These are phyloP conservation scores for Chloropsis hardwickii DNA, from an alignment of 2,113 vertebrate species.

Conservation along the genomic window DNA sequence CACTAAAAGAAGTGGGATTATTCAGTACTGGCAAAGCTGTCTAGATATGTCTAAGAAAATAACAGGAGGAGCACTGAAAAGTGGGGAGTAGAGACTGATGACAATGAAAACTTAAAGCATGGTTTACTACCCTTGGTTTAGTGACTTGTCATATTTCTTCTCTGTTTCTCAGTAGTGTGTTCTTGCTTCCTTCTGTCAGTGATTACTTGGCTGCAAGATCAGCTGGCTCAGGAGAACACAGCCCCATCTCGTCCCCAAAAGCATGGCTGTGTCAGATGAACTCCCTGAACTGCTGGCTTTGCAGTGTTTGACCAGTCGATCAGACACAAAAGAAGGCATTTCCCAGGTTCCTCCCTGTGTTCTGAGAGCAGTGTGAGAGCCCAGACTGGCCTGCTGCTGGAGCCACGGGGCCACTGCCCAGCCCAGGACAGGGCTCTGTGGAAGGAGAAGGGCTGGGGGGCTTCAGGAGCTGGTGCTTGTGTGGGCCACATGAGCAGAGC, in stretches of 20 bases:
- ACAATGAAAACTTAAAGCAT: not conserved
- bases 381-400: not conserved
- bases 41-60: not conserved
- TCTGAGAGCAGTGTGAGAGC: not conserved
- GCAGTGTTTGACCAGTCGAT: not conserved
- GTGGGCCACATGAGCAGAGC: not conserved
- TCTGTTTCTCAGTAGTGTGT: not conserved
- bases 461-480: not conserved
- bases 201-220: not conserved
- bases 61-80: not conserved
- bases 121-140: not conserved
- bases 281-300: not conserved
- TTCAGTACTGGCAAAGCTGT: not conserved
- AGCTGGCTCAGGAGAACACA: not conserved
- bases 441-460: not conserved
- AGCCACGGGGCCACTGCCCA: not conserved
- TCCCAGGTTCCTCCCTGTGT: fast-evolving
- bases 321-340: not conserved
- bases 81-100: not conserved
- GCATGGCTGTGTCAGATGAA: not conserved
- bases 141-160: not conserved
- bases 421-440: not conserved
- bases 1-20: not conserved
- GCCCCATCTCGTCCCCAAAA: not conserved
- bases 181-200: not conserved